A percentile compares a stretch with the other conserved stretches of the same genome.
These are phyloP conservation scores for Ferdinandea cuprea DNA, from an alignment of 2,888 invertebrate species.

Conservation along the genomic window DNA sequence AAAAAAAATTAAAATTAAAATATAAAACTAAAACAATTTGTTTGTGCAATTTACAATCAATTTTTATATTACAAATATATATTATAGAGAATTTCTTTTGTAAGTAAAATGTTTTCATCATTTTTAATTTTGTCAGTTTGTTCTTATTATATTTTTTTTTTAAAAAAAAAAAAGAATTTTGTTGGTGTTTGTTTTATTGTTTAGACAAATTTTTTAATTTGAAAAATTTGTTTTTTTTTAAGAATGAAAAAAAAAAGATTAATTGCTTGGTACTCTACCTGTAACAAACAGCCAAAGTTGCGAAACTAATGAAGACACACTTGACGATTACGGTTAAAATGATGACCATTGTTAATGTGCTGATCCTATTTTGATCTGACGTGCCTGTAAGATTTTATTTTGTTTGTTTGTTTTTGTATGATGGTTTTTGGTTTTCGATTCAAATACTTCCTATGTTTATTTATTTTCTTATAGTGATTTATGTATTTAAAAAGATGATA, in stretches of 20 bases:
- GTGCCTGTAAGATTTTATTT: conserved; percentile 86
- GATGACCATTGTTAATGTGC: conserved; percentile 95
- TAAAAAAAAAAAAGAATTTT: too few species aligned
- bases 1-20: conserved; percentile 23
- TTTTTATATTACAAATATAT: conserved; percentile 13
- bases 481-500: neutral
- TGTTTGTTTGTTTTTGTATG: conserved; percentile 58
- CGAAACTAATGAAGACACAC: conserved; percentile 97
- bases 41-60: conserved; percentile 61
- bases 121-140: conserved; percentile 44
- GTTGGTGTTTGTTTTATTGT: conserved; percentile 59
- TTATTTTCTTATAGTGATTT: neutral
- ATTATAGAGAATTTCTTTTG: too few species aligned
- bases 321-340: conserved; percentile 96
- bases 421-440: conserved; percentile 2
- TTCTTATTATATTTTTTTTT: too few species aligned
- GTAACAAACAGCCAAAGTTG: conserved; percentile 97
- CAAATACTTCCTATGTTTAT: neutral
- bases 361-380: conserved; percentile 91
- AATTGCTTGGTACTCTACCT: conserved; percentile 87
- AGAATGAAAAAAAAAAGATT: conserved; percentile 35
- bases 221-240: conserved; percentile 24
- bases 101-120: conserved; percentile 67
- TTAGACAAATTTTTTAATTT: conserved; percentile 35
- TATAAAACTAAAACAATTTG: conserved; percentile 27